Percentiles rank a stretch among this genome's conserved stretches.
Evolutionary conservation across 2,797 vertebrate species (phyloP).

Genomic region (Gymnoscopelus microlampas): DNA sequence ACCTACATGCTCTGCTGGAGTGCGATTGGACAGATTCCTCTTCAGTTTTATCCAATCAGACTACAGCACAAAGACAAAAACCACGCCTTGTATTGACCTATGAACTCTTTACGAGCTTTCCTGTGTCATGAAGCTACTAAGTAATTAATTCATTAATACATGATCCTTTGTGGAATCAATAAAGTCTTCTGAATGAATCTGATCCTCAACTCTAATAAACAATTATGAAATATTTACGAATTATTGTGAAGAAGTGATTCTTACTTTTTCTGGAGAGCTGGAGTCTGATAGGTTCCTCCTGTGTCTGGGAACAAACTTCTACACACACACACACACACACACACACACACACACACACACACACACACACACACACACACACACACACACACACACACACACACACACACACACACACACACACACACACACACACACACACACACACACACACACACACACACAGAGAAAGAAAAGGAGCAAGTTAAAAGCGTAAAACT

Average conservation of each 20-base stretch:
- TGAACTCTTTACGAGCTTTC: neutral
- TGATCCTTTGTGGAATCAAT: no score
- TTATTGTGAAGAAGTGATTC: neutral
- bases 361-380: neutral
- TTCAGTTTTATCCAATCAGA: conserved; percentile 56
- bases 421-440: neutral
- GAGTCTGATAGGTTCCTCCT: conserved; percentile 72
- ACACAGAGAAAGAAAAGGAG: neutral
- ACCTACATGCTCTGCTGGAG: conserved; percentile 73
- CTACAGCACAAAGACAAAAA: conserved; percentile 64
- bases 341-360: conserved; percentile 3
- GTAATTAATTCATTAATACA: no score
- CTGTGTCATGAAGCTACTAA: no score
- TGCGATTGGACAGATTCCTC: conserved; percentile 78
- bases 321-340: conserved; percentile 4
- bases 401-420: neutral
- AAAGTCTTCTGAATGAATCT: neutral
- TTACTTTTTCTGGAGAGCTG: conserved; percentile 45
- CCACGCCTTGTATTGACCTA: no score
- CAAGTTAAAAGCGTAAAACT: no score
- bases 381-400: neutral
- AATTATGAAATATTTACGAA: neutral
- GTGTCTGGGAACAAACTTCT: conserved; percentile 66
- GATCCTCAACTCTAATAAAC: no score
- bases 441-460: neutral